Evolutionary conservation across 2,113 vertebrate species (phyloP).

Genomic region (Istiophorus platypterus): DNA sequence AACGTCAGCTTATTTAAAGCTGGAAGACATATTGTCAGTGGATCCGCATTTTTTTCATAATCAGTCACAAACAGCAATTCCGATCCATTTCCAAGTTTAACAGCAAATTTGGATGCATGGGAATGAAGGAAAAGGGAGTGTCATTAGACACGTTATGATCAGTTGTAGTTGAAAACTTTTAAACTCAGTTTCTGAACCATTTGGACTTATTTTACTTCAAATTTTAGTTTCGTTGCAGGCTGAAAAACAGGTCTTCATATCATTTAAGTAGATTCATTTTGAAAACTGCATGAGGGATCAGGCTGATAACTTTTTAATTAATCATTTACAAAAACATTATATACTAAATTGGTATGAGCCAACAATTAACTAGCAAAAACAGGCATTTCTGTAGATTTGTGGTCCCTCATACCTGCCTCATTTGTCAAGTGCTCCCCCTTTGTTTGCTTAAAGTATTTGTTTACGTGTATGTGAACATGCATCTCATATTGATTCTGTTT

Average conservation of each 20-base stretch:
- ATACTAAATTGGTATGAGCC: too few relatives aligned
- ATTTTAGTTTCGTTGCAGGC: background rate
- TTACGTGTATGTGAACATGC: background rate
- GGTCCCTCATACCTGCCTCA: too few relatives aligned
- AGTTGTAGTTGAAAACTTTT: background rate
- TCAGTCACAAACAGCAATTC: background rate
- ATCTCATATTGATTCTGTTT: background rate
- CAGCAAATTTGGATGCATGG: background rate
- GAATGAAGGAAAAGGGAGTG: background rate
- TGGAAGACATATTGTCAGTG: constrained; percentile 11
- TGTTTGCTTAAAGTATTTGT: background rate
- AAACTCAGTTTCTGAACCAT: background rate
- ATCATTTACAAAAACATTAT: too few relatives aligned
- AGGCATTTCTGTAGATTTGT: background rate
- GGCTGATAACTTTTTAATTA: background rate
- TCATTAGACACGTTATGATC: background rate
- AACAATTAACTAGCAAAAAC: too few relatives aligned
- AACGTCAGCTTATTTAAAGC: constrained; percentile 4
- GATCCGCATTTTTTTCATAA: constrained; percentile 9
- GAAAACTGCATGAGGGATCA: background rate
- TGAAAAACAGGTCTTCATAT: background rate
- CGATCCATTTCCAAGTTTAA: constrained; percentile 1
- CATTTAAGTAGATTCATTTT: background rate
- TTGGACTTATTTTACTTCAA: background rate
- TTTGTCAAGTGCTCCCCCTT: too few relatives aligned